Evolutionary conservation across 2,888 invertebrate species (phyloP), one percentile per base, ranked within the genome.

Genomic region (Tethea ocularis): DNA sequence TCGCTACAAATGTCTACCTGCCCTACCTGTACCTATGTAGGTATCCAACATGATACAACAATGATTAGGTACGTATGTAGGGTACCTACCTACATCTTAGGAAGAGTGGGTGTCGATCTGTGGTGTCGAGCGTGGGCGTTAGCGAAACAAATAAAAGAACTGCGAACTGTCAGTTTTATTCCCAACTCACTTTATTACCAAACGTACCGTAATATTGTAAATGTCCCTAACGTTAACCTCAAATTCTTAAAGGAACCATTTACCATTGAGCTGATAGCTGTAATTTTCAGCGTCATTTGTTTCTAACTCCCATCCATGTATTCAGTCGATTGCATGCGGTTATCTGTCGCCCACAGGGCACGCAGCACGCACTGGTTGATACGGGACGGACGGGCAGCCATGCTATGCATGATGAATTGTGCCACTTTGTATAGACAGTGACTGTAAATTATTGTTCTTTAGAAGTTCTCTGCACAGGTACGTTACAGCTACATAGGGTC

Each of bases 231-330:
- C 41, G 41, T 20, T 46, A 46, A 46, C 41, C 20, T 41, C 41
- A 17, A 41, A 41, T 41, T 41, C 15, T 29, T 33, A 20, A 46
- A 46, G 46, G 46, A 46, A 10, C 46, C 20, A 46, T 46, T 46
- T n/a, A 52, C 52, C 2, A n/a, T 52, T 6, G 4, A 57, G 52
- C 58, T 57, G 59, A 56, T 54, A 51, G 61, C 57, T 51, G 59
- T 60, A 64, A 71, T 69, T 72, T 71, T 69, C 64, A 62, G 60
- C 58, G 56, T 53, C 59, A 68, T 72, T 74, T 63, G 38, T 57
- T 55, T 13, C 57, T 8, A 24, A 23, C 26, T 23, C 8, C 23
- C 24, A 17, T 33, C 13, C 13, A 17, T 38, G 53, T 46, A 60
- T 69, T 52, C 69, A 54, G 59, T 58, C 60, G 59, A 66, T 67